Percentiles rank a stretch among this genome's conserved stretches.
Evolutionary conservation across 2,113 vertebrate species (phyloP).

Genomic region (Heterotilapia buettikoferi): DNA sequence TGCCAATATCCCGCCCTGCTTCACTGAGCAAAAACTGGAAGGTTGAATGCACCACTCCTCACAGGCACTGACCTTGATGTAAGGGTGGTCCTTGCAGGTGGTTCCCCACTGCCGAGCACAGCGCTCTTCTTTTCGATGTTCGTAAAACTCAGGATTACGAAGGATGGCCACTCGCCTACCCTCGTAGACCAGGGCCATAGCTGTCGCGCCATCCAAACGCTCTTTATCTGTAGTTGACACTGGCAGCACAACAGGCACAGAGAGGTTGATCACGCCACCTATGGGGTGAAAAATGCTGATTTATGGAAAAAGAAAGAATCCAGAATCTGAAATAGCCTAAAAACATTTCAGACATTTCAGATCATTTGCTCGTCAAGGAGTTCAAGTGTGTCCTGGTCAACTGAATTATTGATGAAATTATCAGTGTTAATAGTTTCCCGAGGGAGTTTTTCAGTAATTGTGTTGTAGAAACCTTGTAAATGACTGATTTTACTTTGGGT

Average conservation of each 20-base stretch:
- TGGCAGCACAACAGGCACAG: constrained; percentile 91
- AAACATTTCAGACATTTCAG: background rate
- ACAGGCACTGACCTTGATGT: constrained; percentile 84
- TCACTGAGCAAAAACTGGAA: background rate
- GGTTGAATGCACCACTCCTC: background rate
- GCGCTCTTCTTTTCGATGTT: constrained; percentile 94
- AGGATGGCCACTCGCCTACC: constrained; percentile 88
- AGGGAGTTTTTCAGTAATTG: background rate
- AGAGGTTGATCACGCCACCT: constrained; percentile 96
- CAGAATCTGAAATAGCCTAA: background rate
- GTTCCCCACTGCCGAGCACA: constrained; percentile 97
- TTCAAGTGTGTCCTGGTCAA: background rate
- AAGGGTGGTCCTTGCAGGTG: constrained; percentile 91
- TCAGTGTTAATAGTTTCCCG: background rate
- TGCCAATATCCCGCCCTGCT: background rate
- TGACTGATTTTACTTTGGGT: background rate
- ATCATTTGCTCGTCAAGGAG: background rate
- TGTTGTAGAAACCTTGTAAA: background rate
- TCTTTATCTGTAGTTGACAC: constrained; percentile 85
- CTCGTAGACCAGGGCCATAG: constrained; percentile 81
- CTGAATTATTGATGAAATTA: background rate
- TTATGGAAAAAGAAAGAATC: background rate
- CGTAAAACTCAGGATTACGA: constrained; percentile 92
- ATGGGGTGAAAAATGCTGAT: constrained; percentile 22
- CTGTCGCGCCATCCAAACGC: constrained; percentile 84